Base-by-base conservation (phyloP, 2,797 vertebrate genomes). In the Sphenopsis melanotis region DNA sequence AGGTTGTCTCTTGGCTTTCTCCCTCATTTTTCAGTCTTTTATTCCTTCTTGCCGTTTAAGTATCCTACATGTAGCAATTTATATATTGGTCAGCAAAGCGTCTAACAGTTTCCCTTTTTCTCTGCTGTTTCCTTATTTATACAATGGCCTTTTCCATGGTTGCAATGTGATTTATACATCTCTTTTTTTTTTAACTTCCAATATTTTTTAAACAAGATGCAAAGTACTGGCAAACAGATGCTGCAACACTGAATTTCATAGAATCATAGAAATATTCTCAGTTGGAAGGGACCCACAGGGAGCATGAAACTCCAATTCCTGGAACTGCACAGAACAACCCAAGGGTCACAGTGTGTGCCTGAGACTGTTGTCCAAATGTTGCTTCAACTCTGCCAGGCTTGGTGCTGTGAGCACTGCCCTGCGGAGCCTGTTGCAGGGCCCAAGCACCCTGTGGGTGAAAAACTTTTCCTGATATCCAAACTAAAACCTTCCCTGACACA, bases 301-400 rank as follows among this genome's bases (percentile, higher is more conserved):
- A 56, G 21, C 37, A 46, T 34, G 3, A 4, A 42, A 69, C 7
- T 56, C 12, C 50, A n/a, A 1, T 17, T 70, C 71, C 42, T 60
- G 26, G 19, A 27, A 13, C 6, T 49, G n/a, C 29, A 69, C 13
- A 69, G 63, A 3, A 18, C 36, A 69, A 2, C 23, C 32, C 56
- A 61, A 29, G 13, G 2, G 9, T 49, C 70, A 82, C 42, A 12
- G 2, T 11, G 3, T 1, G 16, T 29, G 19, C 36, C 42, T 69
- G 36, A 63, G 5, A 19, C 0, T 0, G 0, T 6, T 76, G 42
- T 50, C 37, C 50, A 50, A 64, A 39, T 0, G 0, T 4, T n/a
- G 21, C 36, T 12, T 20, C 4, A n/a, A 0, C 41, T 75, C 41
- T 69, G 6, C 4, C 55, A 37, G 23, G 0, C 9, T 47, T n/a